Percentiles rank a stretch among this genome's conserved stretches.
These are phyloP conservation scores for Subacronicta megacephala DNA, from an alignment of 2,888 invertebrate species.

Conservation along the genomic window DNA sequence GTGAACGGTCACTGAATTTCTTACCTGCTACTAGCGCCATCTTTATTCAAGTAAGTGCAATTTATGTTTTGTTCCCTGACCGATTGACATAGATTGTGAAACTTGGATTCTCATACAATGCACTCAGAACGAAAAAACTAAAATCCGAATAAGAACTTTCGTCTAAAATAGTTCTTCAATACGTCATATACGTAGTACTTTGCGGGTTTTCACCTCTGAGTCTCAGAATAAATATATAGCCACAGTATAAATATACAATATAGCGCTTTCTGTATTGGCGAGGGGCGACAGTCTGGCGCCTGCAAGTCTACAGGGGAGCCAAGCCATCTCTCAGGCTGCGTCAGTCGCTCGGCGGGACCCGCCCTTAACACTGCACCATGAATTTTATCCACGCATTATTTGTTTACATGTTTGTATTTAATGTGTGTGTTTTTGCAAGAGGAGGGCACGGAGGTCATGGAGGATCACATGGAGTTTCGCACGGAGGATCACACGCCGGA, in stretches of 20 bases:
- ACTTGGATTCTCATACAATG: no score
- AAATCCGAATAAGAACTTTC: no score
- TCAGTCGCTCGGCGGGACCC: slow-evolving; percentile 80
- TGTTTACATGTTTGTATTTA: slow-evolving; percentile 62
- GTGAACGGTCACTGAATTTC: no score
- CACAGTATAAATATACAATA: no score
- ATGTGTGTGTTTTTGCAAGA: slow-evolving; percentile 72
- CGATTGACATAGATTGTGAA: no score
- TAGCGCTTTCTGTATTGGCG: slow-evolving; percentile 3
- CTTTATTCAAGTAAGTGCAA: no score
- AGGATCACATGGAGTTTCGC: slow-evolving; percentile 13
- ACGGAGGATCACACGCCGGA: slow-evolving; percentile 10
- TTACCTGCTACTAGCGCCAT: no score
- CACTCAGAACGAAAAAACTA: no score
- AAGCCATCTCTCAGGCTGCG: slow-evolving; percentile 67
- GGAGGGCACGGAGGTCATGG: slow-evolving; percentile 38
- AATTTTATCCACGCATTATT: slow-evolving; percentile 59
- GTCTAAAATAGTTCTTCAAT: no score
- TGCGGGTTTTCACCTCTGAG: slow-evolving; percentile 39
- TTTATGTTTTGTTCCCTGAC: no score
- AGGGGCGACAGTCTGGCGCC: slow-evolving; percentile 79
- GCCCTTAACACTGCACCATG: slow-evolving; percentile 78
- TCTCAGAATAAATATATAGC: not conserved
- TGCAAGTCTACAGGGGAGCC: slow-evolving; percentile 74
- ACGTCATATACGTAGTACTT: slow-evolving; percentile 15